These are phyloP conservation scores for Glaucidium brasilianum DNA, from an alignment of 2,113 vertebrate species.

Conservation along the genomic window DNA sequence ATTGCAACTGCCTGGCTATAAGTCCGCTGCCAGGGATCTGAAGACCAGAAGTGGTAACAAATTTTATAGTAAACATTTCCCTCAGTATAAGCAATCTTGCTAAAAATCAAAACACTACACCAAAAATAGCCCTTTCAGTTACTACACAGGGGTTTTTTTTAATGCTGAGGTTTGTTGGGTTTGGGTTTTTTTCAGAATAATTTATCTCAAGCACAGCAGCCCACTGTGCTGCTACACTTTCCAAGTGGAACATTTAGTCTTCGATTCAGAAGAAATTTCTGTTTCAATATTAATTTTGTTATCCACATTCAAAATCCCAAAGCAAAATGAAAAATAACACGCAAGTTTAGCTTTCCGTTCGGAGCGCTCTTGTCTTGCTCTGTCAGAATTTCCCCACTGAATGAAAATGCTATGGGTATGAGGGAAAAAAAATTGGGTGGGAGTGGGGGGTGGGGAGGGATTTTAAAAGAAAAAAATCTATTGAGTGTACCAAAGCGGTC, in stretches of 20 bases:
- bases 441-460: not conserved
- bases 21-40: not conserved
- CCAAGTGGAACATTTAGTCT: not conserved
- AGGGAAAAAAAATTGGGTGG: not conserved
- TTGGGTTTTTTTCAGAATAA: not conserved
- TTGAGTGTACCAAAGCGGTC: not conserved
- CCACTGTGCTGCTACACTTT: not conserved
- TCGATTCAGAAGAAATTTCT: not conserved
- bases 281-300: not conserved
- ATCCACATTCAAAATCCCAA: not conserved
- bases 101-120: not conserved
- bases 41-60: not conserved
- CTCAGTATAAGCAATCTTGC: not conserved
- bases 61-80: not conserved
- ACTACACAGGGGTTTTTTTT: not conserved
- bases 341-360: not conserved
- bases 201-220: not conserved
- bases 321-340: not conserved
- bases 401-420: fast-evolving
- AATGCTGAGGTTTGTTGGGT: not conserved
- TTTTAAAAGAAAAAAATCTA: not conserved
- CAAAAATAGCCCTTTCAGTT: not conserved
- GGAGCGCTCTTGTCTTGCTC: not conserved
- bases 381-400: not conserved
- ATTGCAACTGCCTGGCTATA: not conserved